A percentile compares a stretch with the other conserved stretches of the same genome.
These are phyloP conservation scores for Ardeotis arabs DNA, from an alignment of 2,113 vertebrate genomes.

Conservation along the genomic window DNA sequence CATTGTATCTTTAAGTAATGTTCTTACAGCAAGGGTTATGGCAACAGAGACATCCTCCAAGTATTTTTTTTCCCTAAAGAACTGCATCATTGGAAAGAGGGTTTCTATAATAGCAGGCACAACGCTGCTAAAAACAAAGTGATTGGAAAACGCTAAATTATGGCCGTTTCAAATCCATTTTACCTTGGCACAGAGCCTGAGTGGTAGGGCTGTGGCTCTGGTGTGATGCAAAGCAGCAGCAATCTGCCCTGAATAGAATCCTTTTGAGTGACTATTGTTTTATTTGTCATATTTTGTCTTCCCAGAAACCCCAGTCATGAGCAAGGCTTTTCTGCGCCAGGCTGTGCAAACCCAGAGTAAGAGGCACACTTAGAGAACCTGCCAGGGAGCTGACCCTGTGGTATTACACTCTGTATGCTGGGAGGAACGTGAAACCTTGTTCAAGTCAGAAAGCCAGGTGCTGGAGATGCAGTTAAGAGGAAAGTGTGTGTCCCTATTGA, in stretches of 20 bases:
- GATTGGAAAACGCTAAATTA: neutral
- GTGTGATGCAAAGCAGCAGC: neutral
- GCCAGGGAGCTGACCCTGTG: accelerated
- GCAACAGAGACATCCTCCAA: neutral
- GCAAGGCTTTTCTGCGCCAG: neutral
- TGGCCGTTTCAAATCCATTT: neutral
- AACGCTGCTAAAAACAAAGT: neutral
- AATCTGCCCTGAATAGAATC: neutral
- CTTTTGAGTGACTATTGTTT: neutral
- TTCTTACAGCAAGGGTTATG: neutral
- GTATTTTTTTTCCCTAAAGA: neutral
- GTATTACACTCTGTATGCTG: accelerated
- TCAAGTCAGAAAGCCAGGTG: neutral
- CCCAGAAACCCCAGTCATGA: neutral
- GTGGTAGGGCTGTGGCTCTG: neutral
- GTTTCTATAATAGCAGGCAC: neutral
- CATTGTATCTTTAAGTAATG: accelerated
- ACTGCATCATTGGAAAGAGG: neutral
- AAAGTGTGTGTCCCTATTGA: neutral
- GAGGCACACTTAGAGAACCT: neutral
- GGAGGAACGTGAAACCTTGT: neutral
- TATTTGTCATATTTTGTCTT: neutral
- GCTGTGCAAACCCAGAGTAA: neutral
- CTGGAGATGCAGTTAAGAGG: neutral
- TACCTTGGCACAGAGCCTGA: neutral